These are phyloP conservation scores for Manis javanica DNA, from an alignment of 2,797 vertebrate species.

Conservation along the genomic window DNA sequence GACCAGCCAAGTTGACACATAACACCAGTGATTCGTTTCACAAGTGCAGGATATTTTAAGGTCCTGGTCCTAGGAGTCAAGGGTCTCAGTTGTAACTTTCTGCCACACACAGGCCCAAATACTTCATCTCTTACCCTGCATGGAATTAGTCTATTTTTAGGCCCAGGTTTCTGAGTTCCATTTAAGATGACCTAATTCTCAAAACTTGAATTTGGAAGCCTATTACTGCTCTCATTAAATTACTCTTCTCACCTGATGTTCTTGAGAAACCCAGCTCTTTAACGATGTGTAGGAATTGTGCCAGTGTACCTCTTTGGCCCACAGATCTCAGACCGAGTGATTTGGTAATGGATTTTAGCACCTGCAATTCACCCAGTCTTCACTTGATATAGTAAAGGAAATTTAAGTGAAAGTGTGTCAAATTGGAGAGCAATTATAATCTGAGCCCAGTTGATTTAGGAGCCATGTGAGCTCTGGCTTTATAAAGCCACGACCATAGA, in stretches of 20 bases:
- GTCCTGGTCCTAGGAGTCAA: background rate
- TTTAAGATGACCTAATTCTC: slow-evolving; percentile 75
- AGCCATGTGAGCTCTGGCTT: background rate
- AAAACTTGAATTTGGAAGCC: slow-evolving; percentile 53
- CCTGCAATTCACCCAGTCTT: slow-evolving; percentile 34
- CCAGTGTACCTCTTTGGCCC: background rate
- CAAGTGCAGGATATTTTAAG: background rate
- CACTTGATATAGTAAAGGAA: slow-evolving; percentile 30
- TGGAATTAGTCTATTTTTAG: slow-evolving; percentile 69
- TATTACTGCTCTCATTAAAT: slow-evolving; percentile 66
- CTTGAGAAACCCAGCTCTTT: slow-evolving; percentile 47
- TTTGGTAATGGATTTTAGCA: slow-evolving; percentile 57
- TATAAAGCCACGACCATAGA: background rate
- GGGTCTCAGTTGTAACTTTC: background rate
- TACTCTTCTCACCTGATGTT: slow-evolving; percentile 36
- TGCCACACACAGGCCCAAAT: background rate
- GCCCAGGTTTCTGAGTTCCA: slow-evolving; percentile 15
- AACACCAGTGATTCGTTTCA: background rate
- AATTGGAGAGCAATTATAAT: slow-evolving; percentile 15
- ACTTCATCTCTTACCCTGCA: background rate
- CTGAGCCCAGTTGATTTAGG: background rate
- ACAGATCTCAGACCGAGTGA: background rate
- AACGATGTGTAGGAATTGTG: background rate
- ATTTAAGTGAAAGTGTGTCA: slow-evolving; percentile 44
- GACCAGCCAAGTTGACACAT: background rate